Evolutionary conservation across 1,140 invertebrate genomes (phyloP), one percentile per base, ranked within the genome.

Genomic region (Diorhabda sublineata): DNA sequence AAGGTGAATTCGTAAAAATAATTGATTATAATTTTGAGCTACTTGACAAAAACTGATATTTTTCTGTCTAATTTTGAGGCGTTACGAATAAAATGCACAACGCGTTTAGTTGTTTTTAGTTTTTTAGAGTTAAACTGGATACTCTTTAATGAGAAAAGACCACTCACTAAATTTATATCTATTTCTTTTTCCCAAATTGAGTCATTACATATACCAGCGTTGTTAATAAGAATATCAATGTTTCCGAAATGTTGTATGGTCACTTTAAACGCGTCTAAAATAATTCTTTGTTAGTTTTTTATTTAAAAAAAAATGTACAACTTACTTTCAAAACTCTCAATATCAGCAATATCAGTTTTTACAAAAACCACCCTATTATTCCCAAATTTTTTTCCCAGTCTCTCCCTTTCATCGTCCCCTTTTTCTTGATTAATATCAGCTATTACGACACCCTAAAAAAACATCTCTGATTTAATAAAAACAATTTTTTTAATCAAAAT

Each of bases 181-280:
- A 85, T 79, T 76, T 82, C 79, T 61, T 70, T 77, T 65, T 84
- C 78, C 82, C 83, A 85, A 68, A 79, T 76, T 0, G 77, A 70
- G 69, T 85, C 84, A 58, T 83, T 80, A 41, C 84, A 73, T 66
- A 85, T 82, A 52, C 83, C 80, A 61, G 84, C 84, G 67, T 83
- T 82, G 47, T 85, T 80, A 75, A 74, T 74, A 42, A 72, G 57
- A 62, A 74, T 74, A 45, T 74, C 73, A n/a, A 83, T 42, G 7
- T 77, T 75, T 41, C 80, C 77, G 67, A 75, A 79, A 3, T 42
- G 52, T 42, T 73, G 65, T 0, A 79, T 42, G 0, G 78, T 78
- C 67, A 71, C 69, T 61, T 75, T 75, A 45, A 79, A 78, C 7
- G 75, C 77, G 11, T 73, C 76, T 78, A 58, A 56, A 77, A 77